Evolutionary conservation across 2,113 vertebrate species (phyloP).

Genomic region (Sturnira hondurensis): DNA sequence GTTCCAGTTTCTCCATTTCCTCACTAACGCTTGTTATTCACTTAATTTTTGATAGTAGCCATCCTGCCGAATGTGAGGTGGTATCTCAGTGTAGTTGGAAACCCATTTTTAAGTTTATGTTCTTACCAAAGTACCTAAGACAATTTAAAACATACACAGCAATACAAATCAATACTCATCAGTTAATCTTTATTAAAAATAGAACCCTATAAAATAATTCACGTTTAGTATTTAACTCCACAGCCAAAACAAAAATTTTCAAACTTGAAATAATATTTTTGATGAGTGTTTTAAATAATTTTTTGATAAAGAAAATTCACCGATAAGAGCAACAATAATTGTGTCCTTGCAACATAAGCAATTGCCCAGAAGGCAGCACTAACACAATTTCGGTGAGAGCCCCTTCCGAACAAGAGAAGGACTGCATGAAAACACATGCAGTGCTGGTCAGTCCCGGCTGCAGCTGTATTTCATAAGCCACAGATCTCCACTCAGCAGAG

Average conservation of each 20-base stretch:
- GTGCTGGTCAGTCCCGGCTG: not conserved
- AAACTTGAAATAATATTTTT: not conserved
- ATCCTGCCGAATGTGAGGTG: not conserved
- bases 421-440: not conserved
- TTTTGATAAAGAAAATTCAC: not conserved
- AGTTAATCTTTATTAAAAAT: not conserved
- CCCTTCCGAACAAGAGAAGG: not conserved
- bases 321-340: not conserved
- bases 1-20: no score
- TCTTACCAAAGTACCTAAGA: not conserved
- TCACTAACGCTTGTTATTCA: not conserved
- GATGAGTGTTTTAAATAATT: not conserved
- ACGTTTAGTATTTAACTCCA: not conserved
- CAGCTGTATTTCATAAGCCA: not conserved
- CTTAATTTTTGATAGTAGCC: not conserved
- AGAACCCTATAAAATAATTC: not conserved
- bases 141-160: not conserved
- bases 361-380: not conserved
- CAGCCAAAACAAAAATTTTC: not conserved
- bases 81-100: not conserved
- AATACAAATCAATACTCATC: not conserved
- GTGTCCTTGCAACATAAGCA: not conserved
- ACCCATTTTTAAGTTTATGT: not conserved
- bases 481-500: not conserved
- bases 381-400: not conserved